These are phyloP conservation scores for Drosophila orosa DNA, from an alignment of 1,140 invertebrate genomes.

Conservation along the genomic window DNA sequence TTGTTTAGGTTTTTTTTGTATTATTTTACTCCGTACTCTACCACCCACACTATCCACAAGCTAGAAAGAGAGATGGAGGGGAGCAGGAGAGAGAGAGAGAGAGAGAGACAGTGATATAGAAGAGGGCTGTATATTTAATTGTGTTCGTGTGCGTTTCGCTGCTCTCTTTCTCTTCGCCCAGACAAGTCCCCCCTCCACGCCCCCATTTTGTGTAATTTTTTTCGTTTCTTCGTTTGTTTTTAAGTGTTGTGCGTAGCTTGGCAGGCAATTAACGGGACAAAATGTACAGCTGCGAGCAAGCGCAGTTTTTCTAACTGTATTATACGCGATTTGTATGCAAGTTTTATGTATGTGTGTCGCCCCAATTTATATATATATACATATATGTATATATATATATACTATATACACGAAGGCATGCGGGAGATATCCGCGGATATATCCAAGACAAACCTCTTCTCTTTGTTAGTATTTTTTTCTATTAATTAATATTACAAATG, in stretches of 20 bases:
- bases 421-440: conserved; percentile 40
- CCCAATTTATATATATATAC: conserved; percentile 11
- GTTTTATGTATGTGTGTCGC: conserved; percentile 34
- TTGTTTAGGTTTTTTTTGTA: conserved; percentile 47
- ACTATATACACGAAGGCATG: conserved; percentile 11
- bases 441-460: conserved; percentile 72
- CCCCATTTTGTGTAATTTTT: conserved; percentile 17
- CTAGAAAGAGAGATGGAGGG: conserved; percentile 3
- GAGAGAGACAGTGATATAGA: background rate
- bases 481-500: conserved; percentile 72
- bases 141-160: conserved; percentile 30
- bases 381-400: conserved; percentile 16
- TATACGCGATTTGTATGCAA: conserved; percentile 59
- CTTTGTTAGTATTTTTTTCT: conserved; percentile 80
- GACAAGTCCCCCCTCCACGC: conserved; percentile 5
- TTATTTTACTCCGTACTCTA: conserved; percentile 26
- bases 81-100: conserved; percentile 3
- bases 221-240: conserved; percentile 32
- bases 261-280: conserved; percentile 33
- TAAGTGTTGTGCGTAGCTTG: conserved; percentile 46
- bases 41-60: background rate
- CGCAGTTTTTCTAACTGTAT: conserved; percentile 47
- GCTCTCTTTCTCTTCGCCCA: conserved; percentile 23
- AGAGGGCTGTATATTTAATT: conserved; percentile 33
- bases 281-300: conserved; percentile 25